Evolutionary conservation across 2,113 vertebrate genomes (phyloP), one percentile per base, ranked within the genome.

Genomic region (Cryptotis parvus): DNA sequence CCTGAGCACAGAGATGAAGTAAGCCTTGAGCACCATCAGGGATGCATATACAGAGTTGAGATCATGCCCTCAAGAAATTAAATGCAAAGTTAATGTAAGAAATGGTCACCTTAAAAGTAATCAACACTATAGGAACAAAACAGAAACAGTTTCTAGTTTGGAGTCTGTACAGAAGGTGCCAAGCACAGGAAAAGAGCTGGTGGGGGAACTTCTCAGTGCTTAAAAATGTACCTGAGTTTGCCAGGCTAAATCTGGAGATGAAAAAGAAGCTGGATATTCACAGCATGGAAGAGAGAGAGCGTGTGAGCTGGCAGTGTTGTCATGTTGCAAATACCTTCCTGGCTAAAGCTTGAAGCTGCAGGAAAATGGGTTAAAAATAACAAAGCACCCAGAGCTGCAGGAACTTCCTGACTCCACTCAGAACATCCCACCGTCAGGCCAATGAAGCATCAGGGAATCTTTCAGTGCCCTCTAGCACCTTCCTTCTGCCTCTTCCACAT

Each of bases 131-230:
- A 58, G n/a, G 24, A 65, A 73, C 77, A 11, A 72, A 84, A 14
- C 12, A 68, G 4, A 78, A 29, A 43, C 79, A 66, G 4, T 14
- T 52, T 15, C 27, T 80, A 61, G 31, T 58, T 9, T 31, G 35
- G 27, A 49, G 33, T 18, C 6, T 39, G 39, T 39, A 78, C 27
- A 55, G 35, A 69, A 49, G 69, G 58, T 15, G 35, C 3, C 37
- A 52, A 63, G 80, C 18, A 49, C 33, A n/a, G 73, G 76, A 70
- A 41, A 92, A 89, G 35, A 1, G 0, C 41, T 49, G 14, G 58
- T 52, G 33, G 29, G 87, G 72, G 29, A 85, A 83, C 61, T 86
- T 75, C 72, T 86, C 58, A 78, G 88, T 83, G n/a, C 73, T 49
- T 10, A 92, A 86, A 61, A 79, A 41, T 37, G 39, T 24, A 66